Percentiles rank a stretch among this genome's conserved stretches.
These are phyloP conservation scores for Pseudochromis fuscus DNA, from an alignment of 2,797 vertebrate genomes.

Conservation along the genomic window DNA sequence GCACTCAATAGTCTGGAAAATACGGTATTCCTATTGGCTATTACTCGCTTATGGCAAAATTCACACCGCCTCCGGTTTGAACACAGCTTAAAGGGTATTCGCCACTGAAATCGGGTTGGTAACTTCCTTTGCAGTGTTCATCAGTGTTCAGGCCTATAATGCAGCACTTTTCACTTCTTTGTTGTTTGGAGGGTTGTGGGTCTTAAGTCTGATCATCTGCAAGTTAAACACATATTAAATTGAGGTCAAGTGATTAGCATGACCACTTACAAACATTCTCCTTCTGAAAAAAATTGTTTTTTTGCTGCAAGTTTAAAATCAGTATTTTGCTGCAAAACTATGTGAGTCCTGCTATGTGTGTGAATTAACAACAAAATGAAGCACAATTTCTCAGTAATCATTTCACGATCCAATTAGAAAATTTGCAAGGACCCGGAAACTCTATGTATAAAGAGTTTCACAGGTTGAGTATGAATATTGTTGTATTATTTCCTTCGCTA, in stretches of 20 bases:
- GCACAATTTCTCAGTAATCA: not conserved
- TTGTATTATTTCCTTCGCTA: not conserved
- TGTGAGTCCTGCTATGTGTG: too few species aligned
- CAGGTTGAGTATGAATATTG: not conserved
- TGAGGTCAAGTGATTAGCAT: constrained; percentile 18
- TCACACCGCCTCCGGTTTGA: too few species aligned
- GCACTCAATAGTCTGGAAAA: too few species aligned
- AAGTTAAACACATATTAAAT: constrained; percentile 30
- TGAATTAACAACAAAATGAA: not conserved
- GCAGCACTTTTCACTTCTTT: constrained; percentile 13
- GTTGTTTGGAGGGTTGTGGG: constrained; percentile 6
- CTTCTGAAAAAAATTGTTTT: constrained; percentile 21
- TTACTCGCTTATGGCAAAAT: too few species aligned
- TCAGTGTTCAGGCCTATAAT: constrained; percentile 25
- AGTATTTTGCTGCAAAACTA: not conserved
- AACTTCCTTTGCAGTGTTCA: constrained; percentile 5
- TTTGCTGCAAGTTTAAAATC: constrained; percentile 25
- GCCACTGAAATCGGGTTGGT: constrained; percentile 20
- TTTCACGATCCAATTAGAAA: constrained; percentile 3
- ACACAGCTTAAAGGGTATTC: constrained; percentile 17
- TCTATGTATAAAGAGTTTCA: not conserved
- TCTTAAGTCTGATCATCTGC: constrained; percentile 19
- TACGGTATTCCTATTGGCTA: too few species aligned
- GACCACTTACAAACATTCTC: constrained; percentile 28
- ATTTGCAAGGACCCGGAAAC: not conserved